Percentiles rank a stretch among this genome's conserved stretches.
Conservation (phyloP, 2,113 vertebrate genomes). For the Centropus bengalensis region DNA sequence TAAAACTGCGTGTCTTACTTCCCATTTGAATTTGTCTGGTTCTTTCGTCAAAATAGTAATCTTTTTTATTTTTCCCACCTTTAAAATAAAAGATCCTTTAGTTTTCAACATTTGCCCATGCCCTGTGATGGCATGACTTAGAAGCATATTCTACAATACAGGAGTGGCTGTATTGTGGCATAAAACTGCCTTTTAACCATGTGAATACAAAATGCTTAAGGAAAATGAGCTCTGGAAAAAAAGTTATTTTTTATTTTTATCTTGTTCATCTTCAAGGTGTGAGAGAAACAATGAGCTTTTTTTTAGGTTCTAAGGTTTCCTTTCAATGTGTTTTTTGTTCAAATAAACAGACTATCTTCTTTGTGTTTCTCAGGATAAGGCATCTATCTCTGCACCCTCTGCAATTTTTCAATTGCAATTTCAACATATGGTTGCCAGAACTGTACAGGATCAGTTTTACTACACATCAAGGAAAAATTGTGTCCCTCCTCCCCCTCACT, state of each 20-base stretch:
- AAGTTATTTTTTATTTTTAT: background rate
- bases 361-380: background rate
- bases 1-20: background rate
- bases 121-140: background rate
- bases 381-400: background rate
- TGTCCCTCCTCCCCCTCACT: background rate
- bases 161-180: background rate
- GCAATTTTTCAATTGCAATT: background rate
- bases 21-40: background rate
- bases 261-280: background rate
- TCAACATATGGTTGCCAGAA: conserved; percentile 7
- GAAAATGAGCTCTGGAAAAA: background rate
- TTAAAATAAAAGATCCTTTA: conserved; percentile 3
- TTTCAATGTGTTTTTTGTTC: background rate
- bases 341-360: background rate
- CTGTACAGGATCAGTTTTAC: background rate
- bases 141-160: background rate
- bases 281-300: background rate
- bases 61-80: background rate
- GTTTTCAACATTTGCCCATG: background rate
- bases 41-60: background rate
- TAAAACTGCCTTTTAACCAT: background rate
- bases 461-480: background rate
- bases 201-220: background rate
- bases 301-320: background rate